phyloP scores from a whole-genome alignment of 2,797 vertebrate species.

The Macroramphosus scolopax region DNA sequence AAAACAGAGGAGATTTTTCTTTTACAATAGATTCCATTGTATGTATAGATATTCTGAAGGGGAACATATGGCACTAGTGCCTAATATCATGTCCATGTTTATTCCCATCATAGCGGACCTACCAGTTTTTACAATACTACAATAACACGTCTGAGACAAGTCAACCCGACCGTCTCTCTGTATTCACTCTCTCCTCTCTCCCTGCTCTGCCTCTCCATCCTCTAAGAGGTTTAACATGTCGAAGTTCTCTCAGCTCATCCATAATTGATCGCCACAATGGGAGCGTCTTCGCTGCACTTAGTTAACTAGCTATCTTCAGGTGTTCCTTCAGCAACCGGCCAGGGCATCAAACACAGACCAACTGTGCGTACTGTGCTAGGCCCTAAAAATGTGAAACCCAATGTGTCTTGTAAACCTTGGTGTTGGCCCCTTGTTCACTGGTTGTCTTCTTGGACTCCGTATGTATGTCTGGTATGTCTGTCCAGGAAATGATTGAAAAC shows the following conservation, averaged over 20 bases:
- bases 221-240: constrained; percentile 85
- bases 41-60: too few species aligned
- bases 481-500: constrained; percentile 43
- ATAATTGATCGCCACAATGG: constrained; percentile 78
- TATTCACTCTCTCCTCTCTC: constrained; percentile 48
- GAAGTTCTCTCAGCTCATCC: constrained; percentile 79
- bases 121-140: constrained; percentile 41
- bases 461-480: constrained; percentile 42
- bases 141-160: constrained; percentile 44
- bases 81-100: not conserved
- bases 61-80: not conserved
- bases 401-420: constrained; percentile 60
- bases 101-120: constrained; percentile 28
- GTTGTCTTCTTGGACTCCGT: constrained; percentile 45
- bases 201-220: constrained; percentile 59
- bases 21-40: too few species aligned
- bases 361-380: constrained; percentile 39
- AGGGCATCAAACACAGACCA: constrained; percentile 52
- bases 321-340: constrained; percentile 76
- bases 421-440: constrained; percentile 61
- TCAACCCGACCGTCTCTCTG: constrained; percentile 24
- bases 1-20: too few species aligned
- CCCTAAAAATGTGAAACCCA: constrained; percentile 61
- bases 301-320: constrained; percentile 79
- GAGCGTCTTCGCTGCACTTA: constrained; percentile 77